Percentiles rank a stretch among this genome's conserved stretches.
phyloP scores from a whole-genome alignment of 2,797 vertebrate species.

The Acestrorhynchus altus region DNA sequence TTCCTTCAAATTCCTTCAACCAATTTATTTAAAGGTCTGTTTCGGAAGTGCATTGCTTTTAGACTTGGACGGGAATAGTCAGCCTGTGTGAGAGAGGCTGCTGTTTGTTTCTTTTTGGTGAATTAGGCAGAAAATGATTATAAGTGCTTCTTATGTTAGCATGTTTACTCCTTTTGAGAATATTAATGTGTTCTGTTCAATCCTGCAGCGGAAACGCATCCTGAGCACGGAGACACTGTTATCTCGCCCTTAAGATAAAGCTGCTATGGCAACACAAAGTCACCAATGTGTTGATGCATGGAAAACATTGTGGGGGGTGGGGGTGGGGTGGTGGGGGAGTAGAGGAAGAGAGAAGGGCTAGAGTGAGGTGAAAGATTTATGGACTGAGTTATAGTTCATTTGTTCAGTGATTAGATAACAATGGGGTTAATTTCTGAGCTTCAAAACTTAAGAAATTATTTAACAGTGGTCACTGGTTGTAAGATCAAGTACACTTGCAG shows the following conservation, averaged over 20 bases:
- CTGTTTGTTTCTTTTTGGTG: neutral
- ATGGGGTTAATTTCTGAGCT: no score
- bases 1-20: neutral
- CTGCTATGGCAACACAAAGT: conserved; percentile 22
- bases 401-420: no score
- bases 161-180: conserved; percentile 23
- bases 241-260: conserved; percentile 17
- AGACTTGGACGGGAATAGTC: neutral
- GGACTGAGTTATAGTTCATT: neutral
- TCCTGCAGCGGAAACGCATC: neutral
- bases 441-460: no score
- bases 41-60: neutral
- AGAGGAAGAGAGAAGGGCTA: neutral
- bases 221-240: neutral
- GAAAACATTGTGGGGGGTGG: neutral
- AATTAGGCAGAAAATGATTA: neutral
- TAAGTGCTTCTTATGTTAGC: neutral
- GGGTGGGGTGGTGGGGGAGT: neutral
- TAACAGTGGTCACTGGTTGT: no score
- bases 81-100: neutral
- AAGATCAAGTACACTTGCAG: no score
- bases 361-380: conserved; percentile 3
- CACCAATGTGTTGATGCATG: conserved; percentile 14
- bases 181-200: neutral
- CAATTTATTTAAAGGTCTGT: neutral